These are phyloP conservation scores for Mustela nigripes DNA, from an alignment of 2,113 vertebrate genomes.

Conservation along the genomic window DNA sequence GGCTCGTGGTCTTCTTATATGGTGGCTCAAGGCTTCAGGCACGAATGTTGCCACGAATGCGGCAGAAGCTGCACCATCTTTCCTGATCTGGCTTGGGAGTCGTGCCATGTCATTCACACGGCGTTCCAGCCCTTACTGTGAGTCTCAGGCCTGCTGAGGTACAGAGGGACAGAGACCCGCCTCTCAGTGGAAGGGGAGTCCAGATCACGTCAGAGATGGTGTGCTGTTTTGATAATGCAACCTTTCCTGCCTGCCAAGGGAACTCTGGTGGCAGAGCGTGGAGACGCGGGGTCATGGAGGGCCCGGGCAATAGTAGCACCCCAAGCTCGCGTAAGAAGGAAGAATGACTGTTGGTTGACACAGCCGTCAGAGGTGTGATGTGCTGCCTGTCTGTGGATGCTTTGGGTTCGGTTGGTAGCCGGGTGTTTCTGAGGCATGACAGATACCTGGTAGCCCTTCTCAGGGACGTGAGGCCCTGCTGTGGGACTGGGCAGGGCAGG, in stretches of 20 bases:
- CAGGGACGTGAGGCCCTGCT: not conserved
- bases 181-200: not conserved
- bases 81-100: not conserved
- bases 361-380: not conserved
- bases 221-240: not conserved
- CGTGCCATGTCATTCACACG: not conserved
- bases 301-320: not conserved
- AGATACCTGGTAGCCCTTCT: not conserved
- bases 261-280: not conserved
- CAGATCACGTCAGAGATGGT: not conserved
- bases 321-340: not conserved
- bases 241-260: not conserved
- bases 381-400: not conserved
- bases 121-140: not conserved
- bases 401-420: not conserved
- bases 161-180: not conserved
- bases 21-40: not conserved
- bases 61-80: not conserved
- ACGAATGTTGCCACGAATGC: not conserved
- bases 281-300: not conserved
- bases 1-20: not conserved
- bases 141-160: not conserved
- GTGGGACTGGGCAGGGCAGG: not conserved
- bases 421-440: not conserved
- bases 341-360: slow-evolving; percentile 18